Percentiles rank a stretch among this genome's conserved stretches.
phyloP scores from a whole-genome alignment of 2,888 invertebrate species.

The Hyles lineata region DNA sequence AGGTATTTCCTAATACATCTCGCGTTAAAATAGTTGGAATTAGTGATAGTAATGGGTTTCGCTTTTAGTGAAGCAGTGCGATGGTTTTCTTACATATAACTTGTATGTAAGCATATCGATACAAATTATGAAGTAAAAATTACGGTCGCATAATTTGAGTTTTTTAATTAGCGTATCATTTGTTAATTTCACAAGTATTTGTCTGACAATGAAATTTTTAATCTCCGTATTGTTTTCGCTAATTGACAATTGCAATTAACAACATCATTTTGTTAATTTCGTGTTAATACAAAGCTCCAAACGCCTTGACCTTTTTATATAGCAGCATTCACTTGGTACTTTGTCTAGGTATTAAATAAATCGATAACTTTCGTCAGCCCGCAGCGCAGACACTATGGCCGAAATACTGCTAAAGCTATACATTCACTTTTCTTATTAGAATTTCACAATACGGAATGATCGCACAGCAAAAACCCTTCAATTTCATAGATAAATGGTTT shows the following conservation, averaged over 20 bases:
- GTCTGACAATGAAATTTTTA: background rate
- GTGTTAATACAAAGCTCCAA: slow-evolving; percentile 45
- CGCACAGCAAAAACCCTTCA: background rate
- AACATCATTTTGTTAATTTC: slow-evolving; percentile 16
- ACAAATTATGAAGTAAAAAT: background rate
- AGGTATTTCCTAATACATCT: background rate
- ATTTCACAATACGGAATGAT: background rate
- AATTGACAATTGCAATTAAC: background rate
- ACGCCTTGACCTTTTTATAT: slow-evolving; percentile 58
- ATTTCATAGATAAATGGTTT: background rate
- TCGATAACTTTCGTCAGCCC: slow-evolving; percentile 54
- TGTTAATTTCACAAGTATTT: background rate
- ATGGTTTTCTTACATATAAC: background rate
- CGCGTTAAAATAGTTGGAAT: background rate
- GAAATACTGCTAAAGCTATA: background rate
- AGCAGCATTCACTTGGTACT: slow-evolving; percentile 53
- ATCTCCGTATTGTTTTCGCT: background rate
- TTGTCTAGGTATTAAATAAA: slow-evolving; percentile 53
- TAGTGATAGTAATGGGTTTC: background rate
- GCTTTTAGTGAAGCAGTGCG: background rate
- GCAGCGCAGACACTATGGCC: slow-evolving; percentile 7
- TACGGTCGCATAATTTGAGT: background rate
- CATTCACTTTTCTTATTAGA: background rate
- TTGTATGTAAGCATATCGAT: background rate
- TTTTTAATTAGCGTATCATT: background rate